Evolutionary conservation across 2,113 vertebrate genomes (phyloP).

Genomic region (Dermatemys mawii): DNA sequence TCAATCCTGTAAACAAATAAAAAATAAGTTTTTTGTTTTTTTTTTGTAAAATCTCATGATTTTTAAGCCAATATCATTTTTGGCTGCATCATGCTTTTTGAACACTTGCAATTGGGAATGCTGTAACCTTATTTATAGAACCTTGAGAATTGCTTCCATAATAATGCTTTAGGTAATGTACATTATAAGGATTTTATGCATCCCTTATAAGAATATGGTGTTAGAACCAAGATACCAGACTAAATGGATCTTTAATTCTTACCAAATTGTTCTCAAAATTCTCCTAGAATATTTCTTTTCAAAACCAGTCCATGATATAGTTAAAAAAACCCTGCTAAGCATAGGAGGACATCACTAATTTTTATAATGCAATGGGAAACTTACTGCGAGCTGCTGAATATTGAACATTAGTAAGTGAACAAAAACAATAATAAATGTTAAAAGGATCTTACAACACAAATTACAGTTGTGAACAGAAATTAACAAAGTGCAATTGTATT

Average conservation of each 20-base stretch:
- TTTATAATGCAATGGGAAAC: background rate
- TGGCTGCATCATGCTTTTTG: background rate
- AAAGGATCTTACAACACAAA: background rate
- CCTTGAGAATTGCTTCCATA: background rate
- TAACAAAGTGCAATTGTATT: too few species aligned
- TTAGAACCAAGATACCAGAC: background rate
- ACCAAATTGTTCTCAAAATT: background rate
- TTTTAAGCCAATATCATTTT: background rate
- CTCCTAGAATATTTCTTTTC: background rate
- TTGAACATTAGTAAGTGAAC: background rate
- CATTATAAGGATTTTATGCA: background rate
- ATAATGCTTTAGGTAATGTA: background rate
- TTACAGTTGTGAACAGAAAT: too few species aligned
- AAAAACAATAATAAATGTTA: background rate
- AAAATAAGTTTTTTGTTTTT: too few species aligned
- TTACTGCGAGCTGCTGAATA: background rate
- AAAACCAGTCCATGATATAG: background rate
- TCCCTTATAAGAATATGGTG: background rate
- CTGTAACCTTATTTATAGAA: background rate
- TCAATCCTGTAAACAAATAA: background rate
- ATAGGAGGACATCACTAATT: background rate
- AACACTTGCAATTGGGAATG: too few species aligned
- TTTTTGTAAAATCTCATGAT: background rate
- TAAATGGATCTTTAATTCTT: background rate
- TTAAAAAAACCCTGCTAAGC: background rate